A percentile compares a stretch with the other conserved stretches of the same genome.
These are phyloP conservation scores for Oreonectes daqikongensis DNA, from an alignment of 2,797 vertebrate genomes.

Conservation along the genomic window DNA sequence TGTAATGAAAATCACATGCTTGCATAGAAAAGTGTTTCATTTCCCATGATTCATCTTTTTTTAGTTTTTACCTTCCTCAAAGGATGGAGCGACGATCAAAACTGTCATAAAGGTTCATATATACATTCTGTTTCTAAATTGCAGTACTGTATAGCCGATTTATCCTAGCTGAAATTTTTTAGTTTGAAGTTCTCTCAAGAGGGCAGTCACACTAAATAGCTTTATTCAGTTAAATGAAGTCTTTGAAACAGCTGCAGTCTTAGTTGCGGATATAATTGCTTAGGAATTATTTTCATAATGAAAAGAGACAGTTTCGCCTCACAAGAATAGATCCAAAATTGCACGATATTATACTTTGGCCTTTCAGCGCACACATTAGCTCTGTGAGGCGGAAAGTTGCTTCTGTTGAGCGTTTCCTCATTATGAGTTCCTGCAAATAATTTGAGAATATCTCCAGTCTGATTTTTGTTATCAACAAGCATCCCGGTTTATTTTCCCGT, in stretches of 20 bases:
- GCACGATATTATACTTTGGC: constrained; percentile 11
- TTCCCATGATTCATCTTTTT: background rate
- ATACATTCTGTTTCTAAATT: background rate
- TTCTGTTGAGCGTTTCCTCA: constrained; percentile 13
- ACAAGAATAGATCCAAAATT: constrained; percentile 18
- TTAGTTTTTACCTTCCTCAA: background rate
- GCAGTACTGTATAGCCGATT: background rate
- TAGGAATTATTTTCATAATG: constrained; percentile 25
- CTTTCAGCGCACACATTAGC: constrained; percentile 10
- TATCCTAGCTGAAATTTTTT: constrained; percentile 8
- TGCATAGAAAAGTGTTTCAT: background rate
- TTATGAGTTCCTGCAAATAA: background rate
- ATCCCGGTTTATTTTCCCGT: constrained; percentile 1
- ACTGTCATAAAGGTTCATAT: background rate
- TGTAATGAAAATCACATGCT: background rate
- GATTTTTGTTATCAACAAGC: background rate
- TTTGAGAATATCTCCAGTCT: background rate
- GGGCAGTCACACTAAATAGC: constrained; percentile 23
- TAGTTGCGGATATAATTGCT: constrained; percentile 24
- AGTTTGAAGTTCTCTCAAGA: constrained; percentile 18
- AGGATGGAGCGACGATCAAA: background rate
- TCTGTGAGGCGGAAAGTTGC: background rate
- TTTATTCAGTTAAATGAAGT: constrained; percentile 33
- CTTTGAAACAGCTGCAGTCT: constrained; percentile 19
- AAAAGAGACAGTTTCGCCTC: constrained; percentile 23